Base-by-base conservation (phyloP, 1,140 invertebrate genomes). In the Thaumetopoea pityocampa region DNA sequence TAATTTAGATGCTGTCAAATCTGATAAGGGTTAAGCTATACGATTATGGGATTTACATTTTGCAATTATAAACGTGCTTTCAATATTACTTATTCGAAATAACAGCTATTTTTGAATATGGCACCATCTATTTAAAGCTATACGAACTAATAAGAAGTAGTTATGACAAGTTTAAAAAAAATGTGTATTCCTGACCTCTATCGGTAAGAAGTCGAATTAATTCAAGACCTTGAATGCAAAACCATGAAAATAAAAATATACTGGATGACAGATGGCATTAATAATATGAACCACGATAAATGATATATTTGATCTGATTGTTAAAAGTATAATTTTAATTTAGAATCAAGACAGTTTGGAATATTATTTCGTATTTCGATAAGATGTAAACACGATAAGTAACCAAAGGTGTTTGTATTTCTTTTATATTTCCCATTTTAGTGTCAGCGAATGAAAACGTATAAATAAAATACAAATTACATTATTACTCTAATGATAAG, bases 1-100 rank as follows among this genome's bases (percentile, higher is more conserved):
- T 68, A 68, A 65, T 68, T 64, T 62, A 60, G 51, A 48, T 28
- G 45, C 51, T 59, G 65, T 68, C 58, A 57, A 48, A 60, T 51
- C 33, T 63, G 65, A 68, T 50, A 57, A 62, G 65, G 65, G 65
- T 68, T 65, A 68, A 63, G 37, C 61, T 50, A 46, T 36, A 34
- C 52, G 57, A 57, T 67, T 64, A 51, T 51, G 37, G 42, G 56
- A 64, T 67, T 63, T 54, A 56, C 55, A 63, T 59, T 58, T 54
- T 53, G 27, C 22, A 22, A 37, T 33, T 18, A 24, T 34, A n/a
- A 41, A 41, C 17, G 19, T 32, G 8, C 18, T 30, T 14, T 11
- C 9, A 29, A 38, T 28, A 28, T 8, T 29, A 28, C 23, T 19
- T 42, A 34, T 7, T 14, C 6, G 4, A 9, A 44, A 34, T 16